Percentiles rank a stretch among this genome's conserved stretches.
Evolutionary conservation across 2,888 invertebrate genomes (phyloP).

Genomic region (Hypselothyrea guttata): DNA sequence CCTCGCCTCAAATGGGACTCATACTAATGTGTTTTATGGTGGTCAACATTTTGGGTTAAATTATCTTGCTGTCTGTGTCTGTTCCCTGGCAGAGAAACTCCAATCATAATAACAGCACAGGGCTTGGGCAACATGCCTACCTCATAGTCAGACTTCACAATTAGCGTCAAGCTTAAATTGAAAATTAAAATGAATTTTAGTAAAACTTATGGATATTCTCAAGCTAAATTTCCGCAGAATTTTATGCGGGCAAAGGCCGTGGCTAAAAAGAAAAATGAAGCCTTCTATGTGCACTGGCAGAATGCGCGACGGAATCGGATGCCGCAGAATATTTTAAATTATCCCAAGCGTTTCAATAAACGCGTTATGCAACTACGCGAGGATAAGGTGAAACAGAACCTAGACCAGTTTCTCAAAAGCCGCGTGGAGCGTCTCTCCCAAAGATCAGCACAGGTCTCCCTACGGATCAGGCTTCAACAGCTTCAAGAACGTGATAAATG

Average conservation of each 20-base stretch:
- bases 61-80: background rate
- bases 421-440: slow-evolving; percentile 1
- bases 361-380: slow-evolving; percentile 2
- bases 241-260: background rate
- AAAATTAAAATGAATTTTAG: slow-evolving; percentile 25
- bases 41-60: background rate
- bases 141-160: slow-evolving; percentile 6
- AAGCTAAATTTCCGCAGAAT: background rate
- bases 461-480: too few species aligned
- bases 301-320: slow-evolving; percentile 11
- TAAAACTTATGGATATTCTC: background rate
- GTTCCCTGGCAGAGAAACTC: slow-evolving; percentile 44
- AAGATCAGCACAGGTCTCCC: background rate
- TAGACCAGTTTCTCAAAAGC: slow-evolving; percentile 1
- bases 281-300: slow-evolving; percentile 26
- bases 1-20: slow-evolving; percentile 32
- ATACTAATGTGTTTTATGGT: slow-evolving; percentile 61
- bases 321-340: slow-evolving; percentile 18
- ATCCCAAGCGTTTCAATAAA: slow-evolving; percentile 1
- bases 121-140: slow-evolving; percentile 29
- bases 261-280: background rate
- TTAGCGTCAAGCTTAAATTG: background rate
- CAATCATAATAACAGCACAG: slow-evolving; percentile 71
- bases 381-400: slow-evolving; percentile 2
- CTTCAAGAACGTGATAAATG: too few species aligned